Percentiles rank a stretch among this genome's conserved stretches.
phyloP scores from a whole-genome alignment of 1,140 invertebrate genomes.

The Nylanderia fulva region DNA sequence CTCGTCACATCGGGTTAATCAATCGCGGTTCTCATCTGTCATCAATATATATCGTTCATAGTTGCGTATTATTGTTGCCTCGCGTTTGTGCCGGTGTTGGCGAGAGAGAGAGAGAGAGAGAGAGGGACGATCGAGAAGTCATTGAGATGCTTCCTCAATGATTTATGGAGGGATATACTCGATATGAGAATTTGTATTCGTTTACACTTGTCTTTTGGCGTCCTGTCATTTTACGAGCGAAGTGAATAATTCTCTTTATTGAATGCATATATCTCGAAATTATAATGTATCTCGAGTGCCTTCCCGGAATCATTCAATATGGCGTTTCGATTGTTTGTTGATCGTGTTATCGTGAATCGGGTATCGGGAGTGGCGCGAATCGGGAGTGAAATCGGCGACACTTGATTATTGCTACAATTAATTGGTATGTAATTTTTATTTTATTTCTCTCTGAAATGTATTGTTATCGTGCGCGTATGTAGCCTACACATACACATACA shows the following conservation, averaged over 20 bases:
- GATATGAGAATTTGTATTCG: neutral
- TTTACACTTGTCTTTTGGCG: neutral
- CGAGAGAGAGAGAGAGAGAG: too few species aligned
- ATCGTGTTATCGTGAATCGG: neutral
- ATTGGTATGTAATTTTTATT: slow-evolving; percentile 21
- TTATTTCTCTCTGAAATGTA: neutral
- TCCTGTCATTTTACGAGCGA: neutral
- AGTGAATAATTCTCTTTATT: neutral
- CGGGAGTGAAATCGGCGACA: slow-evolving; percentile 5
- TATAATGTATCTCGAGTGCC: neutral
- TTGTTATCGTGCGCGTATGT: too few species aligned
- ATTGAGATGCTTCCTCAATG: neutral
- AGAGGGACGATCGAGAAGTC: neutral
- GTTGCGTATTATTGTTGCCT: neutral
- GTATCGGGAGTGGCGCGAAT: slow-evolving; percentile 10
- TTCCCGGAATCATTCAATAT: neutral
- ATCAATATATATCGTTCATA: too few species aligned
- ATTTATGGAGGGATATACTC: neutral
- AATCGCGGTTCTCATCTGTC: too few species aligned
- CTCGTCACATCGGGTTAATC: neutral
- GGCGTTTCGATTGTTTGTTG: neutral
- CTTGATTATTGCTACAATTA: slow-evolving; percentile 11
- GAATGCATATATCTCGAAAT: too few species aligned
- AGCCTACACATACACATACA: too few species aligned
- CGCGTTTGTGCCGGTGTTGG: neutral